phyloP scores from a whole-genome alignment of 2,888 invertebrate species.

The Drosophila algonquin region DNA sequence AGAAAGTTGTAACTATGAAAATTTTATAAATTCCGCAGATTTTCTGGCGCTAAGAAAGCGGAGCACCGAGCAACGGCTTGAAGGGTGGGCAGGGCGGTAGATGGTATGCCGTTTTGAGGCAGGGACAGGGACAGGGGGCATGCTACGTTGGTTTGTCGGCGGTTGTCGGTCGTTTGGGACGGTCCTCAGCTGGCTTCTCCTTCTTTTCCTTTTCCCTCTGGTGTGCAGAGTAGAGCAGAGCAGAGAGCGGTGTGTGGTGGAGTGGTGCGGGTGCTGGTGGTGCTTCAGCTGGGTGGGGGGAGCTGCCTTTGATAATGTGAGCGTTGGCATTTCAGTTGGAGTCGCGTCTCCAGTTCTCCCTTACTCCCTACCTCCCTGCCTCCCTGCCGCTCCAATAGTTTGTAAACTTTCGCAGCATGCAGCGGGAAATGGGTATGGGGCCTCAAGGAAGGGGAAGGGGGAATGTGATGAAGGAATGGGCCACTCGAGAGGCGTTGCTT shows the following conservation, averaged over 20 bases:
- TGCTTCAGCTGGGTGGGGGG: background rate
- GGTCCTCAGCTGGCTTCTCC: background rate
- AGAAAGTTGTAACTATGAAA: slow-evolving; percentile 81
- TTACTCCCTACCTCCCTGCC: background rate
- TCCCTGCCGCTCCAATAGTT: slow-evolving; percentile 18
- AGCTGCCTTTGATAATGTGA: slow-evolving; percentile 48
- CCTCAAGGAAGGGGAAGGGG: background rate
- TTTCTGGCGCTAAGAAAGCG: slow-evolving; percentile 75
- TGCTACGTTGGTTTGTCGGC: slow-evolving; percentile 10
- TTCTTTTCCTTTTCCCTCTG: too few relatives aligned
- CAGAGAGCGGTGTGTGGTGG: background rate
- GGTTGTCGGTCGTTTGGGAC: slow-evolving; percentile 42
- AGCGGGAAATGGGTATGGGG: background rate
- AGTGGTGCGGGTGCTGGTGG: too few relatives aligned
- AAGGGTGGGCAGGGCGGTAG: slow-evolving; percentile 41
- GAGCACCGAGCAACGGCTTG: slow-evolving; percentile 35
- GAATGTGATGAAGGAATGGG: slow-evolving; percentile 40
- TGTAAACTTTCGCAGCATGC: slow-evolving; percentile 33
- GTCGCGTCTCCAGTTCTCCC: slow-evolving; percentile 10
- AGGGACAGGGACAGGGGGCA: background rate
- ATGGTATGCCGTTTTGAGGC: slow-evolving; percentile 18
- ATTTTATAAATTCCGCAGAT: slow-evolving; percentile 81
- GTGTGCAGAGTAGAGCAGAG: background rate
- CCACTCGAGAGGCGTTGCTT: slow-evolving; percentile 69
- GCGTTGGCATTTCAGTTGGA: slow-evolving; percentile 46